Base-by-base conservation (phyloP, 2,113 vertebrate species). In the Zootoca vivipara region DNA sequence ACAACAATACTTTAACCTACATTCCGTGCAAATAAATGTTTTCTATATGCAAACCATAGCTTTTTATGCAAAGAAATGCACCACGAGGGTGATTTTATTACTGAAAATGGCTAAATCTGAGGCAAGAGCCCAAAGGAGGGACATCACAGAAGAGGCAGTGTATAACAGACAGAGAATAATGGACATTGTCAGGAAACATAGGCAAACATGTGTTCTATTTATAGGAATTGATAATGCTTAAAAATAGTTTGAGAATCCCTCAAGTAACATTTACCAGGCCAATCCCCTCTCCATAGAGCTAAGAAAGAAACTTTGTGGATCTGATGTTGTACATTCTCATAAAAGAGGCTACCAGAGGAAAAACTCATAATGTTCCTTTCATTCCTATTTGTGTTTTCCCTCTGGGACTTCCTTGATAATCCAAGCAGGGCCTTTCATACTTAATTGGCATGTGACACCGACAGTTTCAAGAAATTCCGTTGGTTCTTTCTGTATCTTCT, bases 351-450 rank as follows among this genome's bases (percentile, higher is more conserved):
- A 0, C 1, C 16, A 28, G 58, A 20, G 5, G 38, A 28, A 83
- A 70, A 81, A 83, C 0, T 33, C 6, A n/a, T 40, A 2, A 1
- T 18, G 24, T 38, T 52, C 56, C 30, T 0, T 0, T 1, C 67
- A 26, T n/a, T 56, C 22, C 33, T 85, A 12, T 40, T 58, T 89
- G 8, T 69, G 58, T 75, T 87, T 83, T n/a, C 5, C 81, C 65
- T 73, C 64, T 85, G 28, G 10, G 30, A 75, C 0, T 0, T 56
- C 16, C 33, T 74, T 85, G 35, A 24, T 52, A 69, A 20, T 82
- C 56, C 77, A 28, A 78, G 8, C 15, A 79, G 38, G 46, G 79
- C 64, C 62, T 82, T 79, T 69, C 15, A 56, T 1, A 0, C 78
- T 83, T 92, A 78, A 74, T 0, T 0, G 4, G 15, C 73, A 84